Evolutionary conservation across 2,888 invertebrate species (phyloP), one percentile per base, ranked within the genome.

Genomic region (Teinopalpus imperialis): DNA sequence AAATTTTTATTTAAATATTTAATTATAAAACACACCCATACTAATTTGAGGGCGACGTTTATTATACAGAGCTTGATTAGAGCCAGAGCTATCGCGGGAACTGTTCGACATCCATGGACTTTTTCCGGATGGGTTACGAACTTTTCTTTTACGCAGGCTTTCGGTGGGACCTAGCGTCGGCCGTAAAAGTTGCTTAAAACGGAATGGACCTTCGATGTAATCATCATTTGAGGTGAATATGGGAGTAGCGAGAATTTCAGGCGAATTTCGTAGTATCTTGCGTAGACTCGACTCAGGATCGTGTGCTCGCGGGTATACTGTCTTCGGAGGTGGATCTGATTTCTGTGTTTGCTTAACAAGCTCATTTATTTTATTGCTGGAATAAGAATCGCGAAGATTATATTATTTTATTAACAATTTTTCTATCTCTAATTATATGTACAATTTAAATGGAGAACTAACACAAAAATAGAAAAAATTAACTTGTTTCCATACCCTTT

Each of bases 111-210:
- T 73, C 88, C 88, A 88, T 0, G 89, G 82, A 53, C 85, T 80
- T 57, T 82, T 79, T 20, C 79, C 76, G 1, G 83, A 71, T 0
- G 82, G 76, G 40, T 79, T 85, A 1, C 81, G 76, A 0, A 90
- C 91, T 70, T 92, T 92, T 9, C 92, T 80, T 62, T 93, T 93
- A 12, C 93, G 82, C 37, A 93, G 75, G 30, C 93, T 93, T 54
- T 93, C 93, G 0, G 93, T 94, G 0, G 93, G 93, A 1, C 92
- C 91, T 44, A 91, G 79, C 0, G 93, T 93, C 0, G 93, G 93
- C 51, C 92, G 77, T 1, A 94, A 69, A 7, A 93, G 68, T 57
- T 92, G 92, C 34, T 93, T 88, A 62, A 93, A 93, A 59, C 93
- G 91, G 67, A 92, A 93, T 0, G 93, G 93, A 0, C 93, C 93